A percentile compares a stretch with the other conserved stretches of the same genome.
Conservation (phyloP, 2,888 invertebrate genomes). For the Chaetogeoica ovagalla region DNA sequence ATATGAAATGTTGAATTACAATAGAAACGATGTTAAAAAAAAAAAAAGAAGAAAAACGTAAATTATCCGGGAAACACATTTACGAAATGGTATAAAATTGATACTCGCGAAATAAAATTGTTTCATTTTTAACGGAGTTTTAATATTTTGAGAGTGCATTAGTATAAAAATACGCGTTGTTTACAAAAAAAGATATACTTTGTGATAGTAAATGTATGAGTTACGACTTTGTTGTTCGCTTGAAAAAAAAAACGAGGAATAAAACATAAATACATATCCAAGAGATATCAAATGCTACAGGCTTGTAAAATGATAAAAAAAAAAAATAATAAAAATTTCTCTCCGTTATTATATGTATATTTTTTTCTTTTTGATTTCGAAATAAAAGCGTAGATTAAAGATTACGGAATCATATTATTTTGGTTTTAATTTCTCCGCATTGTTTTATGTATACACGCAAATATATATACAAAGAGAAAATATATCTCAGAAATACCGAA, state of each 20-base stretch:
- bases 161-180: neutral
- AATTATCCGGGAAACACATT: neutral
- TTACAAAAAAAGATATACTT: conserved; percentile 11
- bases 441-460: neutral
- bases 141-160: conserved; percentile 29
- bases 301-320: conserved; percentile 28
- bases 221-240: conserved; percentile 33
- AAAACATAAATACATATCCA: conserved; percentile 2
- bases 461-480: neutral
- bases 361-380: conserved; percentile 12
- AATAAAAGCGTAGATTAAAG: neutral
- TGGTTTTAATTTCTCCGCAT: neutral
- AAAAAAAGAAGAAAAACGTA: too few species aligned
- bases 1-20: too few species aligned
- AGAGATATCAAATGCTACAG: conserved; percentile 19
- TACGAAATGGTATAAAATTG: neutral
- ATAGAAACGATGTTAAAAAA: too few species aligned
- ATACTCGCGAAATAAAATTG: conserved; percentile 4
- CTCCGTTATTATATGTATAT: neutral
- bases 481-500: neutral
- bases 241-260: conserved; percentile 15
- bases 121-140: conserved; percentile 13
- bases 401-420: conserved; percentile 1
- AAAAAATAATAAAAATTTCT: neutral
- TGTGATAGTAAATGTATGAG: conserved; percentile 30